A percentile compares a stretch with the other conserved stretches of the same genome.
Conservation (phyloP, 2,797 vertebrate genomes). For the Premnoplex brunnescens region DNA sequence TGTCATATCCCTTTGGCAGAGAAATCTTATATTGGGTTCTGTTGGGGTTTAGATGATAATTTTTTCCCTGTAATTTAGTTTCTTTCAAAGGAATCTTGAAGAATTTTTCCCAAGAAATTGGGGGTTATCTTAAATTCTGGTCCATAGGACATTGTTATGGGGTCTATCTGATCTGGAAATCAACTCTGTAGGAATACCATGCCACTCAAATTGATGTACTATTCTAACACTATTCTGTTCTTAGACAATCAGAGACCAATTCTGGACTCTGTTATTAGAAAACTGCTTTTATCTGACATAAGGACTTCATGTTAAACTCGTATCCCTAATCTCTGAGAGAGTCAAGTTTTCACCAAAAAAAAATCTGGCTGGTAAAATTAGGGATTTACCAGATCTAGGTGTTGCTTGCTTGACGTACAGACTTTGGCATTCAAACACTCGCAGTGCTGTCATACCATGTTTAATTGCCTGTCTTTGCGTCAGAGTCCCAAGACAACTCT, state of each 20-base stretch:
- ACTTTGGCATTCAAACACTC: neutral
- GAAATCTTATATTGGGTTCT: neutral
- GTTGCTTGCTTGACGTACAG: neutral
- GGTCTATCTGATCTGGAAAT: neutral
- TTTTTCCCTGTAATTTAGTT: neutral
- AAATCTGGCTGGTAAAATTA: neutral
- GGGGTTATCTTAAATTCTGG: neutral
- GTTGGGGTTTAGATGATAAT: neutral
- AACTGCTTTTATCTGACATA: neutral
- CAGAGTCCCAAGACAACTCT: neutral
- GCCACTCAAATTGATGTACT: neutral
- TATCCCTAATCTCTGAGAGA: rapidly evolving
- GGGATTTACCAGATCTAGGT: neutral
- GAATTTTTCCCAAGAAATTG: neutral
- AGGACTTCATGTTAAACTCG: neutral
- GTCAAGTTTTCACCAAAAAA: neutral
- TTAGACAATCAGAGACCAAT: neutral
- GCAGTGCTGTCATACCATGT: neutral
- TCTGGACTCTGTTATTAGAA: neutral
- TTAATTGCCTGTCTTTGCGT: constrained; percentile 33
- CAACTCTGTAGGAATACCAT: neutral
- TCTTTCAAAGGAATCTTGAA: neutral
- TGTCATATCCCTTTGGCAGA: neutral
- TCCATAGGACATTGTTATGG: neutral
- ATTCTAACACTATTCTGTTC: neutral